Evolutionary conservation across 2,113 vertebrate genomes (phyloP).

Genomic region (Notothenia rossii): DNA sequence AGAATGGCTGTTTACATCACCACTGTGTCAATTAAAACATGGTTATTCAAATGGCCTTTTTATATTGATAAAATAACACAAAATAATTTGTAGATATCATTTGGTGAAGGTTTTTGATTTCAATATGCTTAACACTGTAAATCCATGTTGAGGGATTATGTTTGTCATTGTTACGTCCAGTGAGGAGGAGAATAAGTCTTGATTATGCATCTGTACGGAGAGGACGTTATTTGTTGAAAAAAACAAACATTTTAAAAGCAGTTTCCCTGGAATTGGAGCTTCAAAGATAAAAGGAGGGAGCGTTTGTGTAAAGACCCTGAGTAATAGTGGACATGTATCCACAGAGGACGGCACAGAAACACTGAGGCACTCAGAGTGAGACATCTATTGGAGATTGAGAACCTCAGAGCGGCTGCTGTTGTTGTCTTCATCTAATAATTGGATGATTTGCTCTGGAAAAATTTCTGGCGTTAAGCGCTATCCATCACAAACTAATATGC

Average conservation of each 20-base stretch:
- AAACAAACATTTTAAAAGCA: background rate
- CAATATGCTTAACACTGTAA: background rate
- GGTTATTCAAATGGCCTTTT: conserved; percentile 26
- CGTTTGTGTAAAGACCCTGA: background rate
- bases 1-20: conserved; percentile 65
- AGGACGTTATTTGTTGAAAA: background rate
- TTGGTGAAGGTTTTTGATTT: conserved; percentile 10
- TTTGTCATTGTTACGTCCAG: too few species aligned
- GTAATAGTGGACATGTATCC: background rate
- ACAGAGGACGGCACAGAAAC: background rate
- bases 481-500: conserved; percentile 42
- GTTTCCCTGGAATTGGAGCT: too few species aligned
- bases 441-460: conserved; percentile 37
- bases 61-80: background rate
- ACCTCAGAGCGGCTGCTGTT: conserved; percentile 18
- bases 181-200: background rate
- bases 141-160: background rate
- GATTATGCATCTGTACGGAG: background rate
- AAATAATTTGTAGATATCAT: background rate
- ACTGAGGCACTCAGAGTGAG: background rate
- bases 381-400: conserved; percentile 22
- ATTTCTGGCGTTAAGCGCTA: conserved; percentile 6
- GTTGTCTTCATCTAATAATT: conserved; percentile 48
- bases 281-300: background rate
- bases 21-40: conserved; percentile 34